Base-by-base conservation (phyloP, 1,140 invertebrate species). In the Brachionus paranguensis region DNA sequence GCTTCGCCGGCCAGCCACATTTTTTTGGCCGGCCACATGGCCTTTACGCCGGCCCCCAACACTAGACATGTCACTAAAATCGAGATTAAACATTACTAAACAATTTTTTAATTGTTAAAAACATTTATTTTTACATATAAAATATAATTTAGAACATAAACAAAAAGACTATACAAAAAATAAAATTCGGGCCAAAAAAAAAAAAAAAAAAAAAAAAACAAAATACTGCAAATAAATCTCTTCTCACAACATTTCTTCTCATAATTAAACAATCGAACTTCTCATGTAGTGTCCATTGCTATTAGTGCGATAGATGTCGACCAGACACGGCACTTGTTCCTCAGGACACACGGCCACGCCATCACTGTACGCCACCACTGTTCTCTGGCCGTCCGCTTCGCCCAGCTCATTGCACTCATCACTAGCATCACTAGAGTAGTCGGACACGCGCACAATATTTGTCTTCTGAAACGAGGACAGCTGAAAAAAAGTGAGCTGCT, bases 221-320 rank as follows among this genome's bases (percentile, higher is more conserved):
- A 76, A 76, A 76, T 76, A 50, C 45, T 76, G 45, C 12, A 33
- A 50, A 29, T 11, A 27, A n/a, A 70, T 70, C 17, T 43, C 45
- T 72, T 72, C 20, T n/a, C n/a, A n/a, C n/a, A n/a, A n/a, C n/a
- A n/a, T n/a, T n/a, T 43, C 45, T 72, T 72, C 20, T 17, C 14
- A 43, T 47, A 27, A 14, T 76, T 29, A 76, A 76, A 76, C 72
- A 50, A 50, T 29, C 2, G 72, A 76, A 50, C 72, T 76, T 76
- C 72, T 76, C 3, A 76, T 50, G 50, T 76, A 76, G 33, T 72
- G 68, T 24, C 33, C 68, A 72, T 72, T 47, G 33, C 33, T 72
- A 43, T 41, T 72, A n/a, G 11, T 47, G 8, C 17, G 14, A 41
- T 72, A 47, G 2, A 43, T 8, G 24, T 72, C 68, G 0, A 72